Evolutionary conservation across 2,113 vertebrate species (phyloP), one percentile per base, ranked within the genome.

Genomic region (Pleuronectes platessa): DNA sequence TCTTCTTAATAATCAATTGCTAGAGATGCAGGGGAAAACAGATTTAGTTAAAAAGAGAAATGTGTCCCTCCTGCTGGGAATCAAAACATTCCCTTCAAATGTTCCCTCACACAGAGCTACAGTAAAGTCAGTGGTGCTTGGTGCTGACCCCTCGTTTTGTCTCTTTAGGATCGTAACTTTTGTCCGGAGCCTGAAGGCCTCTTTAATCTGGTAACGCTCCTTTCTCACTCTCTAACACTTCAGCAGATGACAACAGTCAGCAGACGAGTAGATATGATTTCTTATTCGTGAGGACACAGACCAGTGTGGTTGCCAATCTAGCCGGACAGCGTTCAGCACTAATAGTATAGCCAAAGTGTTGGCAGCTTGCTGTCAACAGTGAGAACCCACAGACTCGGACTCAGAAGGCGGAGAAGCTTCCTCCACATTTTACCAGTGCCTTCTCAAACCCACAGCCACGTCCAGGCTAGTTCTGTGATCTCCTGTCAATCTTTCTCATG

Each of bases 381-480:
- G 27, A 27, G 53, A 79, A 62, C 66, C 86, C 65, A 60, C 86
- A 75, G 79, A 88, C 68, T 68, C n/a, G 35, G 65, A 87, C 71
- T 40, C 42, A 78, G 68, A 76, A 26, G 68, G 72, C 81, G 53
- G 79, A 85, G 78, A 85, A 74, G 86, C 90, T 89, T 89, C 82
- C 85, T 90, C 84, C 71, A 79, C 77, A 6, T 85, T 80, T 60
- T 70, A 85, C 79, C 88, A 91, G 91, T 92, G 90, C 89, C 92
- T 92, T 93, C 76, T 87, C 75, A 55, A 86, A 85, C 65, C 42
- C 80, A 59, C 79, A 88, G 86, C 84, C 86, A 83, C 84, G 56
- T 78, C 68, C 63, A 62, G 67, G 70, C 79, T 81, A 45, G 70
- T 77, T 66, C 10, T 23, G 40, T 74, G 76, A 67, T 49, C 58